Evolutionary conservation across 2,797 vertebrate genomes (phyloP).

Genomic region (Muscicapa striata): DNA sequence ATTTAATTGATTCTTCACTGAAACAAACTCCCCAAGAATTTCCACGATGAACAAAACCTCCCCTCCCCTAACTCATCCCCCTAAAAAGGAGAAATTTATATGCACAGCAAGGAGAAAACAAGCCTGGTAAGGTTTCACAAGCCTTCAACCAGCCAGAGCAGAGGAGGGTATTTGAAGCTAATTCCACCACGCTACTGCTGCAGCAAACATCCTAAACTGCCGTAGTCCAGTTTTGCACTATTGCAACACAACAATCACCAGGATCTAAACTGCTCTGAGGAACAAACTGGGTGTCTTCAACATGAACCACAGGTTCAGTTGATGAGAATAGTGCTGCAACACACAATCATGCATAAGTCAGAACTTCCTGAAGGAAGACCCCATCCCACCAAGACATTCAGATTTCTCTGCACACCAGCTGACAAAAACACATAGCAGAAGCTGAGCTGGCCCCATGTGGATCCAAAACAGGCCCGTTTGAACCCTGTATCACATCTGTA

Average conservation of each 20-base stretch:
- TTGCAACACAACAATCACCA: background rate
- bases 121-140: background rate
- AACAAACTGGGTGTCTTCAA: background rate
- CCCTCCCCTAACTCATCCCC: fast-evolving
- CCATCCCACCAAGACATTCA: too few species aligned
- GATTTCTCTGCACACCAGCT: background rate
- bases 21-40: background rate
- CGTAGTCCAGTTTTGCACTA: fast-evolving
- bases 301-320: background rate
- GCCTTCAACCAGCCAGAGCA: background rate
- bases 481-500: background rate
- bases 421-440: fast-evolving
- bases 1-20: background rate
- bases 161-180: background rate
- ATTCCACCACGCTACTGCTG: background rate
- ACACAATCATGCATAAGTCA: fast-evolving
- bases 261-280: background rate
- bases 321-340: fast-evolving
- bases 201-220: background rate
- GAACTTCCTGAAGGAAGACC: background rate
- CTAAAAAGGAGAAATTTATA: background rate
- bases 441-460: fast-evolving
- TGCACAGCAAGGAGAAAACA: background rate
- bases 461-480: background rate
- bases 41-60: background rate